Conservation (phyloP, 2,888 invertebrate genomes). For the Gortyna flavago region DNA sequence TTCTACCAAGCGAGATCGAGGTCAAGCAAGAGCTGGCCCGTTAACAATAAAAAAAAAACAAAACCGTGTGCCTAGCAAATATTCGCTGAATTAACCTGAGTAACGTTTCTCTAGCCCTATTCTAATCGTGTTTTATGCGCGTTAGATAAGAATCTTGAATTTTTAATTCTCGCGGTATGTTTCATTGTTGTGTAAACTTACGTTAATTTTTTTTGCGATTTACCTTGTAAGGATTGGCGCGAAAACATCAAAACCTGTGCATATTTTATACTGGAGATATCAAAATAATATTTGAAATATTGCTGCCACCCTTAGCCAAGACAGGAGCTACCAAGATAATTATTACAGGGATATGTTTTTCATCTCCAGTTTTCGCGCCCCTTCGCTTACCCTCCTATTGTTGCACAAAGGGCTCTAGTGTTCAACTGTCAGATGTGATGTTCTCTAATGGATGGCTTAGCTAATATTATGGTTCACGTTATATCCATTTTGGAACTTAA, state of each 20-base stretch:
- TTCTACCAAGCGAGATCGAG: too few relatives aligned
- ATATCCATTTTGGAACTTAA: background rate
- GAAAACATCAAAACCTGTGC: background rate
- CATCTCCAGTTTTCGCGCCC: conserved; percentile 11
- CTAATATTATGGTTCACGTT: conserved; percentile 38
- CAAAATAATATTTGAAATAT: conserved; percentile 22
- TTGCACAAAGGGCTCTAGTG: conserved; percentile 24
- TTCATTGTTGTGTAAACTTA: too few relatives aligned
- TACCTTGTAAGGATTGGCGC: background rate
- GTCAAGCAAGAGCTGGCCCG: too few relatives aligned
- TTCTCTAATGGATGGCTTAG: conserved; percentile 41
- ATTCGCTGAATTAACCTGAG: too few relatives aligned
- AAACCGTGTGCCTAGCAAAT: too few relatives aligned
- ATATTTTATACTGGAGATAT: background rate
- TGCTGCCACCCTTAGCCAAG: background rate
- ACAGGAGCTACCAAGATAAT: conserved; percentile 5
- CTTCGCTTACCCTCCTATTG: conserved; percentile 15
- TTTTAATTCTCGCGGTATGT: too few relatives aligned
- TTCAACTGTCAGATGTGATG: conserved; percentile 33
- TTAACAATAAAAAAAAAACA: too few relatives aligned
- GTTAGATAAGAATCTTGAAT: too few relatives aligned
- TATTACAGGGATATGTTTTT: conserved; percentile 10
- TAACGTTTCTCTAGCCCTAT: too few relatives aligned
- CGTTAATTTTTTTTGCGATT: too few relatives aligned
- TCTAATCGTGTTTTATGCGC: too few relatives aligned